Evolutionary conservation across 2,113 vertebrate species (phyloP), one percentile per base, ranked within the genome.

Genomic region (Dicrurus megarhynchus): DNA sequence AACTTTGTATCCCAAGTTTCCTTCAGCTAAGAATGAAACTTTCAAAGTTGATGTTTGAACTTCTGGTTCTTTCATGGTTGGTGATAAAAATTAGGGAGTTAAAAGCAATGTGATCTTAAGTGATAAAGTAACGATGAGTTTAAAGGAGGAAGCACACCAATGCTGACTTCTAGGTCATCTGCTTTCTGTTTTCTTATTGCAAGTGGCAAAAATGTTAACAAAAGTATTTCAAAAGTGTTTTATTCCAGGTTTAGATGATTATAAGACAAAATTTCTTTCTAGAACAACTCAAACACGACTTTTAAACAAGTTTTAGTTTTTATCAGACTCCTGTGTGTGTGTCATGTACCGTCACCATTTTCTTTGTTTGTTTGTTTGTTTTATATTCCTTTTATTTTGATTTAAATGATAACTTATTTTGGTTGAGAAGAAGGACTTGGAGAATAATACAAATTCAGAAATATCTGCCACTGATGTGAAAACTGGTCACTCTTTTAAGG

Each of bases 261-360:
- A 5, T 27, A 75, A 59, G 32, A n/a, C 1, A 50, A 85, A 71
- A 18, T 11, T 37, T 33, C 7, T 42, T 30, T 16, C 3, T 63
- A 82, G 4, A 84, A 3, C 4, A 82, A 74, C 60, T 68, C 5
- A 50, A 68, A 52, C 3, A 3, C 42, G 6, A 5, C 27, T 74
- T 79, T 69, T 17, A 53, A 63, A 50, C 12, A 42, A 35, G 5
- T 6, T 57, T 42, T 28, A 3, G 2, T 10, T 91, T 55, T 42
- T 73, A 28, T 15, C 3, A 47, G 10, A 39, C 7, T n/a, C 16
- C 42, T 0, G 0, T 56, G 10, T 41, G 6, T 57, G 26, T 57
- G 10, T 47, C 6, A 49, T 57, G 20, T 26, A 26, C 13, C n/a
- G 5, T 1, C 12, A 2, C 1, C 4, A 0, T 10, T 8, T 19